Percentiles rank a stretch among this genome's conserved stretches.
Conservation (phyloP, 2,888 invertebrate species). For the Hirtodrosophila trivittata region DNA sequence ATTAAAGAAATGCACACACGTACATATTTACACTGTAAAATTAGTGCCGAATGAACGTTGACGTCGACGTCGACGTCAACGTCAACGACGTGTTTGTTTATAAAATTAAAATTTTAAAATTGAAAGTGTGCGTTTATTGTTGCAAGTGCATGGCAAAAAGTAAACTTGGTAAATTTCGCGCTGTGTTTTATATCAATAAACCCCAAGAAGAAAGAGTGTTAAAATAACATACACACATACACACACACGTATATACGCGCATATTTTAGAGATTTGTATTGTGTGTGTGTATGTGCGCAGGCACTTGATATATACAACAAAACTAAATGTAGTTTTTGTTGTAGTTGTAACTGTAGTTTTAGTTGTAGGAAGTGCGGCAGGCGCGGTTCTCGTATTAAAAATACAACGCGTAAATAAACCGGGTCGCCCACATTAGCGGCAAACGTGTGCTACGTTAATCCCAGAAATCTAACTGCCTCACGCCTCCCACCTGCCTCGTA, state of each 20-base stretch:
- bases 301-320: slow-evolving; percentile 60
- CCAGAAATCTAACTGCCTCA: slow-evolving; percentile 3
- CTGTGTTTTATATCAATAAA: slow-evolving; percentile 45
- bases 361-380: slow-evolving; percentile 65
- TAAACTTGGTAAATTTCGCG: slow-evolving; percentile 27
- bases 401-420: slow-evolving; percentile 72
- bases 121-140: slow-evolving; percentile 35
- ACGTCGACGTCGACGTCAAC: slow-evolving; percentile 20
- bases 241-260: slow-evolving; percentile 8
- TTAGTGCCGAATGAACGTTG: slow-evolving; percentile 27
- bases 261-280: slow-evolving; percentile 23
- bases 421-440: slow-evolving; percentile 57
- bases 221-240: slow-evolving; percentile 21
- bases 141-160: slow-evolving; percentile 22
- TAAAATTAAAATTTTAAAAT: slow-evolving; percentile 22
- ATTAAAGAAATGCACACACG: slow-evolving; percentile 8
- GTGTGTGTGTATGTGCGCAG: slow-evolving; percentile 41
- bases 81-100: slow-evolving; percentile 38
- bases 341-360: slow-evolving; percentile 32
- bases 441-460: slow-evolving; percentile 23
- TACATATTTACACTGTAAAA: slow-evolving; percentile 13
- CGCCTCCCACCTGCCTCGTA: background rate
- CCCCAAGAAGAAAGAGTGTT: slow-evolving; percentile 24
- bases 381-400: slow-evolving; percentile 50
- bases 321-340: slow-evolving; percentile 35